A percentile compares a stretch with the other conserved stretches of the same genome.
phyloP scores from a whole-genome alignment of 2,797 vertebrate species.

The Arremon aurantiirostris region DNA sequence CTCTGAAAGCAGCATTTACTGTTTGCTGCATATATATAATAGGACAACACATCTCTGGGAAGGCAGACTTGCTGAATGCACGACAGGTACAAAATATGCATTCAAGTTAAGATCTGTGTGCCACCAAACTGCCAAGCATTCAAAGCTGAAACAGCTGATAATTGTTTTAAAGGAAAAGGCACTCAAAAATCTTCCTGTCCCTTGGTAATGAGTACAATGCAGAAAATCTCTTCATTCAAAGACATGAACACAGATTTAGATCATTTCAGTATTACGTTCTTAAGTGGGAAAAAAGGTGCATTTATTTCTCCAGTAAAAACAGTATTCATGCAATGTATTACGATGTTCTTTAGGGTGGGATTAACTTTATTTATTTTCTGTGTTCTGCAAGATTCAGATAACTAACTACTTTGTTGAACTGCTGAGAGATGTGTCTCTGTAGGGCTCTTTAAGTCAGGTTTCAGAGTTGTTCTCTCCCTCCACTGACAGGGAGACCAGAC shows the following conservation, averaged over 20 bases:
- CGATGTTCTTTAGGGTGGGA: neutral
- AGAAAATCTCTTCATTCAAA: neutral
- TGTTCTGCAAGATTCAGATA: neutral
- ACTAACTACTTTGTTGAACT: neutral
- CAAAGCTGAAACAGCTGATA: neutral
- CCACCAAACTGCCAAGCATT: neutral
- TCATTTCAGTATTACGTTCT: neutral
- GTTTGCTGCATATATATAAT: no score
- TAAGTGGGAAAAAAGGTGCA: neutral
- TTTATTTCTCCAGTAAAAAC: neutral
- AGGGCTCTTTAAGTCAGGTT: neutral
- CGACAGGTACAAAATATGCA: neutral
- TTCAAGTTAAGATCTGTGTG: neutral
- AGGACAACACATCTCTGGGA: fast-evolving
- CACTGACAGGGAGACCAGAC: neutral
- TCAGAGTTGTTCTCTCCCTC: neutral
- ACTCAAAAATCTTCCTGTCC: neutral
- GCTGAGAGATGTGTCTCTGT: neutral
- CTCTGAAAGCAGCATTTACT: neutral
- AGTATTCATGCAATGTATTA: neutral
- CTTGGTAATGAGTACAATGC: neutral
- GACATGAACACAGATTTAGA: neutral
- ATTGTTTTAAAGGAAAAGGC: neutral
- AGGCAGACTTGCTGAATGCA: neutral
- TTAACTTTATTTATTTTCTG: neutral